Conservation (phyloP, 2,113 vertebrate genomes). For the Anguilla rostrata region DNA sequence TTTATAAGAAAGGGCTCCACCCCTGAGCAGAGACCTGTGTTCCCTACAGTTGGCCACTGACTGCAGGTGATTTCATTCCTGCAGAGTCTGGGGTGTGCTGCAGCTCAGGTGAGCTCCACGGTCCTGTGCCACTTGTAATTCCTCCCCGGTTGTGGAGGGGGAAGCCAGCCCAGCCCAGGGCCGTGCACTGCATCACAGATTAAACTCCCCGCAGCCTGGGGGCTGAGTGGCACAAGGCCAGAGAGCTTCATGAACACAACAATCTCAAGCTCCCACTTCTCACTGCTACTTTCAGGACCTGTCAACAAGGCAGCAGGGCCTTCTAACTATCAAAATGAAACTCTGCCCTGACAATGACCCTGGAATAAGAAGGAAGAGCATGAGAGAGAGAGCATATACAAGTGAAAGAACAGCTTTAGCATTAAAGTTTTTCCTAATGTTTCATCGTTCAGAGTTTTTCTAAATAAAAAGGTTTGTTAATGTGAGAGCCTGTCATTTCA, state of each 20-base stretch:
- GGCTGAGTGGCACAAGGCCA: no score
- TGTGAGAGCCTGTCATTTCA: not conserved
- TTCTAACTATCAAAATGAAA: not conserved
- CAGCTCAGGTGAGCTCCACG: not conserved
- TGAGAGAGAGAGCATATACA: no score
- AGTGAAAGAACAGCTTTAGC: not conserved
- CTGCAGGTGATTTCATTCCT: not conserved
- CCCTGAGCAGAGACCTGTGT: not conserved
- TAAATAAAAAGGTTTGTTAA: not conserved
- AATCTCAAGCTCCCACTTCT: not conserved
- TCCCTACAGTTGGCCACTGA: not conserved
- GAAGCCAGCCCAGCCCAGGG: no score
- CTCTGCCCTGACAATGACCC: not conserved
- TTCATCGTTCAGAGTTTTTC: not conserved
- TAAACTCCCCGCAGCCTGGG: no score
- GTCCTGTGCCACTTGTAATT: not conserved
- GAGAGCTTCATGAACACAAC: not conserved
- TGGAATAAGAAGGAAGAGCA: no score
- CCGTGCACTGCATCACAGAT: no score
- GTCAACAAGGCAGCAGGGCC: not conserved
- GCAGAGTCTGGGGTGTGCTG: not conserved
- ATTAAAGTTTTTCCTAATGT: not conserved
- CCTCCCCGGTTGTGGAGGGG: no score
- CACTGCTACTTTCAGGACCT: not conserved
- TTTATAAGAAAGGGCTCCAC: no score